Evolutionary conservation across 2,113 vertebrate species (phyloP).

Genomic region (Holacanthus passer): DNA sequence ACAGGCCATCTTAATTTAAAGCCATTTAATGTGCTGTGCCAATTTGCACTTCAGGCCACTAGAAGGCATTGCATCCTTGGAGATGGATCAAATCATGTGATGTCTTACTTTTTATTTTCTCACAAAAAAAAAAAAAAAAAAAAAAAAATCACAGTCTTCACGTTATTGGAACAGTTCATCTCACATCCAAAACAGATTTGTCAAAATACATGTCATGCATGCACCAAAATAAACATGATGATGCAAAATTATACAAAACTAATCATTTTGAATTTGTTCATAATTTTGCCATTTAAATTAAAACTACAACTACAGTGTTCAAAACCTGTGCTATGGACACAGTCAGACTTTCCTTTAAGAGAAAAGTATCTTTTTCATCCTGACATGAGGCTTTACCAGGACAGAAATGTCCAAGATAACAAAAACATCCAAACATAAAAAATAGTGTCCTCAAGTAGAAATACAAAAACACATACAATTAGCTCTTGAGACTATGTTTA

Average conservation of each 20-base stretch:
- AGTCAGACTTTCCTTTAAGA: neutral
- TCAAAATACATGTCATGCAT: neutral
- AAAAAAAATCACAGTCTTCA: neutral
- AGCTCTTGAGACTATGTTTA: neutral
- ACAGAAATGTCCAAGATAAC: neutral
- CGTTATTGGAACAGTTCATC: neutral
- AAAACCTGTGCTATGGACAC: no score
- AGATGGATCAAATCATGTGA: neutral
- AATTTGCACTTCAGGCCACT: slow-evolving; percentile 15
- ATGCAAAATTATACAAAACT: neutral
- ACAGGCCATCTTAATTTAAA: neutral
- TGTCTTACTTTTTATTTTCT: neutral
- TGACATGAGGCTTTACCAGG: neutral
- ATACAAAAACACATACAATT: neutral
- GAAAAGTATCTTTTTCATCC: no score
- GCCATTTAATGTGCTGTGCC: neutral
- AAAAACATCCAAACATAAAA: neutral
- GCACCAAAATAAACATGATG: neutral
- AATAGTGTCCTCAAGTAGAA: neutral
- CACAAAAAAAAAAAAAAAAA: neutral
- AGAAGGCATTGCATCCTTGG: slow-evolving; percentile 22
- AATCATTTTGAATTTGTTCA: neutral
- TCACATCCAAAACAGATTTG: neutral
- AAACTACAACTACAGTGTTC: no score
- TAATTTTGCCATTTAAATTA: neutral